Evolutionary conservation across 2,113 vertebrate genomes (phyloP).

Genomic region (Eulemur macaco): DNA sequence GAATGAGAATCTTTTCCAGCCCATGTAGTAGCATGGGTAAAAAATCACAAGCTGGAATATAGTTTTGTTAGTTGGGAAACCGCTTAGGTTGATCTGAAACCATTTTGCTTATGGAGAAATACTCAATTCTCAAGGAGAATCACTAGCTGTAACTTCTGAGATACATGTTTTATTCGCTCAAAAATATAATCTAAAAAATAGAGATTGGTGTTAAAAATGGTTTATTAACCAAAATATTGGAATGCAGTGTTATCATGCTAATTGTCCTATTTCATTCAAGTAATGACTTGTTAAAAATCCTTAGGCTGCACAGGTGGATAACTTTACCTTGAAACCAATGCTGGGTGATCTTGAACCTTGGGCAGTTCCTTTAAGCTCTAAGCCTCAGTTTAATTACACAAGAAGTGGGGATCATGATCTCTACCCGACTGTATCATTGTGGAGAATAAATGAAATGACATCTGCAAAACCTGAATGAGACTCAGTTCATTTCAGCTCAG

Average conservation of each 20-base stretch:
- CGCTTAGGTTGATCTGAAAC: neutral
- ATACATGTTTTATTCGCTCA: neutral
- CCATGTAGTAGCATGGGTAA: neutral
- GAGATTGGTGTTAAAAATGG: neutral
- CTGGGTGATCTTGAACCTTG: neutral
- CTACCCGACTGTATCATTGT: neutral
- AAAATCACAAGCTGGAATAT: neutral
- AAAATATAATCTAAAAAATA: constrained; percentile 26
- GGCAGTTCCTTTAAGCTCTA: neutral
- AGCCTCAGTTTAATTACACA: neutral
- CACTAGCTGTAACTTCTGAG: neutral
- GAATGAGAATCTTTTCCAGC: neutral
- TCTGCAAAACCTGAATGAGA: neutral
- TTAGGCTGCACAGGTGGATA: neutral
- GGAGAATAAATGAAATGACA: neutral
- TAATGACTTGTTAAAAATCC: constrained; percentile 3
- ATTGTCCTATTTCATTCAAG: neutral
- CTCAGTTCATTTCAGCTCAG: neutral
- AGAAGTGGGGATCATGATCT: neutral
- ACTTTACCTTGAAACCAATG: neutral
- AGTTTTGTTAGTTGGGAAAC: constrained; percentile 10
- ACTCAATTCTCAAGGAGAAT: neutral
- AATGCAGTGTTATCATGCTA: neutral
- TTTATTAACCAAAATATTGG: neutral
- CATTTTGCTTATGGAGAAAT: neutral